Base-by-base conservation (phyloP, 2,797 vertebrate species). In the Amblyopsis hoosieri region DNA sequence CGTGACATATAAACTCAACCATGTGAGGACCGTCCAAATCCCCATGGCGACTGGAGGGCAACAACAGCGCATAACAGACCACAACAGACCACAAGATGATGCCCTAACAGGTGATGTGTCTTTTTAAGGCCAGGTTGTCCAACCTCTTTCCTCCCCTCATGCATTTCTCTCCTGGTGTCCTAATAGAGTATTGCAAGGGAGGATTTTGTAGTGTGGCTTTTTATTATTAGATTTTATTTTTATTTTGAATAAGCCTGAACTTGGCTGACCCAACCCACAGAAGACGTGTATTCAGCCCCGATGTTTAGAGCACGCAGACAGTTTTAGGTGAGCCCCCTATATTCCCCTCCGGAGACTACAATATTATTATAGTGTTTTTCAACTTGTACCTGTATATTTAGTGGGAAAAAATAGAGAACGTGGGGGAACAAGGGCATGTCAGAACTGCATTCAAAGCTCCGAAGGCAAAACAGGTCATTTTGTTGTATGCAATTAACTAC, bases 1-100 rank as follows among this genome's bases (percentile, higher is more conserved):
- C 57, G 50, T 78, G 78, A 84, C 82, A 81, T 86, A 64, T 85
- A 83, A 79, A 81, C 81, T 74, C 78, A 62, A 85, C 66, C 66
- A 54, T 68, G 80, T 84, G 80, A 71, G 85, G 68, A 70, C 72
- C 80, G 74, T 62, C 64, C 79, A 83, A 75, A 57, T 71, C 67
- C 56, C 12, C 48, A 15, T 56, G 51, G 3, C 70, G 72, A 73
- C 86, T 79, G 76, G 72, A 83, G 81, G 87, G 74, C 71, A 69
- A 3, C 1, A 9, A 72, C 70, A n/a, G 62, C 69, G 15, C 57
- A 14, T 17, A 45, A 62, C 78, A 85, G 64, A 68, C 62, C 70
- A 14, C 45, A 45, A 62, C 78, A 85, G 64, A 68, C 62, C 70
- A 51, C 1, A n/a, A 50, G 46, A 13, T 2, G 23, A 14, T 4